Evolutionary conservation across 2,888 invertebrate species (phyloP).

Genomic region (Yponomeuta sedellus): DNA sequence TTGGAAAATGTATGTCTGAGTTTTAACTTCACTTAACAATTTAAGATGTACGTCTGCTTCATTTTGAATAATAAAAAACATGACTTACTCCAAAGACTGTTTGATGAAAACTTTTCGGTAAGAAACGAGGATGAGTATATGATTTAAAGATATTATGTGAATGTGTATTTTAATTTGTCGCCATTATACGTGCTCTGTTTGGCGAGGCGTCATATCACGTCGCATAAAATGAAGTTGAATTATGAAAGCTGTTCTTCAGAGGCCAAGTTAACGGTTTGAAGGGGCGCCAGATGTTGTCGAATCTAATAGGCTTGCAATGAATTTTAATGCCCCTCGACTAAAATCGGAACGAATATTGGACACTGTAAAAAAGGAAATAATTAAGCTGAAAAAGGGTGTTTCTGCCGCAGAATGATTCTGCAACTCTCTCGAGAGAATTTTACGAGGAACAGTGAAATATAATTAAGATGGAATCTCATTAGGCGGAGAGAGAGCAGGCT

Average conservation of each 20-base stretch:
- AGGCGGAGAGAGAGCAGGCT: slow-evolving; percentile 32
- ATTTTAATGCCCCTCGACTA: slow-evolving; percentile 63
- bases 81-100: not conserved
- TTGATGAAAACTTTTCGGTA: slow-evolving; percentile 8
- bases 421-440: slow-evolving; percentile 45
- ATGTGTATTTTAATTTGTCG: slow-evolving; percentile 9
- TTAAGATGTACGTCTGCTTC: not conserved
- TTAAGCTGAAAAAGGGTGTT: slow-evolving; percentile 57
- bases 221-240: slow-evolving; percentile 10
- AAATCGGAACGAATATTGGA: slow-evolving; percentile 67
- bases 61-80: not conserved
- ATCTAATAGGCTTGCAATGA: slow-evolving; percentile 66
- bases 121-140: not conserved
- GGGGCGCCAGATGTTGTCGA: slow-evolving; percentile 63
- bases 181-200: not conserved
- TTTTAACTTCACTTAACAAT: slow-evolving; percentile 3
- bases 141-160: not conserved
- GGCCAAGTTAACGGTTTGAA: slow-evolving; percentile 48
- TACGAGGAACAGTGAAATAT: slow-evolving; percentile 54
- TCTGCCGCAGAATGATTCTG: slow-evolving; percentile 50
- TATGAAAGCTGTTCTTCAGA: slow-evolving; percentile 18
- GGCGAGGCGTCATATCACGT: not conserved
- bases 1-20: slow-evolving; percentile 8
- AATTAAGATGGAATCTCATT: slow-evolving; percentile 61
- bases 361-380: slow-evolving; percentile 58